Base-by-base conservation (phyloP, 2,888 invertebrate genomes). In the Drosophila kambysellisi region DNA sequence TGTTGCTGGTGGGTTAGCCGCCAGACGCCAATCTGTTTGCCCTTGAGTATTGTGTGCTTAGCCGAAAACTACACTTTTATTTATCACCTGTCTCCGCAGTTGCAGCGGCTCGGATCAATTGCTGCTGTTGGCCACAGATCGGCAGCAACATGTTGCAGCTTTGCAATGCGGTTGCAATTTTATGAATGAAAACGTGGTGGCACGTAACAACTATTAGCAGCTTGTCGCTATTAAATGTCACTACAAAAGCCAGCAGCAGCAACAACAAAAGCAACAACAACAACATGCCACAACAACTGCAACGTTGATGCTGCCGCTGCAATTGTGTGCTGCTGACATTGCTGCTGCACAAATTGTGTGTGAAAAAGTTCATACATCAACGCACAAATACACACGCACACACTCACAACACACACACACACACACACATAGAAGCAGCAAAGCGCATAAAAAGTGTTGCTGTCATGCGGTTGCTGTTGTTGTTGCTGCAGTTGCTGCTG, bases 201-300 rank as follows among this genome's bases (percentile, higher is more conserved):
- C 89, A 89, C 84, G 84, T 89, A 88, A 81, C 84, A 89, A 84
- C 84, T 89, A 84, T 89, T 84, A 84, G 88, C 75, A 52, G 81
- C 81, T 81, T 83, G 76, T 72, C 67, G 74, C 84, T 83, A 83
- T 84, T 81, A 81, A 84, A 89, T 84, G 84, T 87, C 84, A 87
- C 74, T 69, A 76, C 83, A 80, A 76, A 71, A 75, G 71, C 73
- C 69, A 63, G 11, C 59, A 72, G n/a, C 62, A 63, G 25, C 76
- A 46, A 0, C 15, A 46, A 3, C 46, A 43, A 20, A 20, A 20
- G 3, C 41, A 76, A 25, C 52, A 46, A 6, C 46, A 76, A 25
- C 52, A 53, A 25, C 59, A 51, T 15, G 29, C 48, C 57, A 15
- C 52, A 48, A 15, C 52, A 48, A 33, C 32, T 39, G 53, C 50